Percentiles rank a stretch among this genome's conserved stretches.
phyloP scores from a whole-genome alignment of 37 sponge, comb jelly and placozoan genomes.

The Hormiphora californensis region DNA sequence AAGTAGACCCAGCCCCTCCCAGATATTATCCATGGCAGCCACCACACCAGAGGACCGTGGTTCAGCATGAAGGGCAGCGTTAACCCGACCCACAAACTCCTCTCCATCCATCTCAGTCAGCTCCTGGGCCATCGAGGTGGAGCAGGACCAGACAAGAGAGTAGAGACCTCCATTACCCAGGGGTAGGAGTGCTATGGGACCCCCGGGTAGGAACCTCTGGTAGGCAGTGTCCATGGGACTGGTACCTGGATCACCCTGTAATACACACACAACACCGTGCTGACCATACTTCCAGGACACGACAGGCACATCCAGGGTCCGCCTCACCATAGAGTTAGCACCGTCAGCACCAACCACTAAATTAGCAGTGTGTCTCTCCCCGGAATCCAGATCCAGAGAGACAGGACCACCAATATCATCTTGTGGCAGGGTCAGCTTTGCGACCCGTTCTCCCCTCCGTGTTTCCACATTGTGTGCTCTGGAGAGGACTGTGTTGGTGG shows the following conservation, averaged over 20 bases:
- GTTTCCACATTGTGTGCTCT: constrained; percentile 54
- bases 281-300: constrained; percentile 67
- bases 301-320: constrained; percentile 51
- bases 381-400: constrained; percentile 41
- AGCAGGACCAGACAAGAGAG: constrained; percentile 74
- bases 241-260: constrained; percentile 35
- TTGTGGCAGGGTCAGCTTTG: constrained; percentile 20
- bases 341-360: constrained; percentile 79
- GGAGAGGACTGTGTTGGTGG: constrained; percentile 26
- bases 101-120: constrained; percentile 60
- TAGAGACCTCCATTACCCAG: constrained; percentile 54
- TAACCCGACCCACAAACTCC: constrained; percentile 62
- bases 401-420: not conserved
- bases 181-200: constrained; percentile 78
- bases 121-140: constrained; percentile 59
- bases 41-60: not conserved
- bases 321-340: constrained; percentile 59
- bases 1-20: not conserved
- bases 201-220: constrained; percentile 76
- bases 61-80: constrained; percentile 58
- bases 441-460: constrained; percentile 37
- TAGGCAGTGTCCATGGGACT: constrained; percentile 62
- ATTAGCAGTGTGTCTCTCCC: constrained; percentile 7
- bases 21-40: constrained; percentile 42
- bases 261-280: constrained; percentile 66